Conservation (phyloP, 2,797 vertebrate species). For the Trachops cirrhosus region DNA sequence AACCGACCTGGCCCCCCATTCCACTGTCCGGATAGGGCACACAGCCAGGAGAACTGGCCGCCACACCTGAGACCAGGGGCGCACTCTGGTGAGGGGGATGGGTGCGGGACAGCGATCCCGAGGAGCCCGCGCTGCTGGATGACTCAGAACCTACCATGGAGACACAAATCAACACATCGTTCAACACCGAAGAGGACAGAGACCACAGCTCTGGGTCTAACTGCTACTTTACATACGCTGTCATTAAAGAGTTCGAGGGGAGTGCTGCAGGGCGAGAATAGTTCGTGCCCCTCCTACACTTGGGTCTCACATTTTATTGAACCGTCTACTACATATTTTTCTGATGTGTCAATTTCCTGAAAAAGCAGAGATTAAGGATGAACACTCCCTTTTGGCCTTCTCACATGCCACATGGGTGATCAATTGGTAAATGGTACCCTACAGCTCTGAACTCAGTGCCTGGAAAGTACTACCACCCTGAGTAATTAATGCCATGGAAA, state of each 20-base stretch:
- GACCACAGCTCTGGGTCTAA: background rate
- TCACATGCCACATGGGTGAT: background rate
- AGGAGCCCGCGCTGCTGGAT: conserved; percentile 88
- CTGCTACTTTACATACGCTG: background rate
- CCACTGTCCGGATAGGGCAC: conserved; percentile 85
- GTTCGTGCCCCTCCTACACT: background rate
- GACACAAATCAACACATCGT: background rate
- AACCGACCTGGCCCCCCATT: conserved; percentile 81
- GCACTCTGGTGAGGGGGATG: conserved; percentile 87
- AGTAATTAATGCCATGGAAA: background rate
- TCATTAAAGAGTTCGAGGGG: background rate
- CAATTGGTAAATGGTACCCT: background rate
- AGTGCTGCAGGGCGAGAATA: background rate
- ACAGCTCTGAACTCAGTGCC: background rate
- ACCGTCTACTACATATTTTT: background rate
- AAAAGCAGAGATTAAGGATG: background rate
- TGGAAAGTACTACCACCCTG: background rate
- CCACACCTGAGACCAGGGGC: conserved; percentile 78
- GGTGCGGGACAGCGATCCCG: conserved; percentile 87
- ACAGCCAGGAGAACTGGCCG: conserved; percentile 77
- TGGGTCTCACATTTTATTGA: background rate
- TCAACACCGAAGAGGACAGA: background rate
- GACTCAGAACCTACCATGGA: conserved; percentile 85
- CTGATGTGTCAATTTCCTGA: background rate
- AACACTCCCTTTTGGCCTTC: background rate